Base-by-base conservation (phyloP, 2,888 invertebrate genomes). In the Timema podura region DNA sequence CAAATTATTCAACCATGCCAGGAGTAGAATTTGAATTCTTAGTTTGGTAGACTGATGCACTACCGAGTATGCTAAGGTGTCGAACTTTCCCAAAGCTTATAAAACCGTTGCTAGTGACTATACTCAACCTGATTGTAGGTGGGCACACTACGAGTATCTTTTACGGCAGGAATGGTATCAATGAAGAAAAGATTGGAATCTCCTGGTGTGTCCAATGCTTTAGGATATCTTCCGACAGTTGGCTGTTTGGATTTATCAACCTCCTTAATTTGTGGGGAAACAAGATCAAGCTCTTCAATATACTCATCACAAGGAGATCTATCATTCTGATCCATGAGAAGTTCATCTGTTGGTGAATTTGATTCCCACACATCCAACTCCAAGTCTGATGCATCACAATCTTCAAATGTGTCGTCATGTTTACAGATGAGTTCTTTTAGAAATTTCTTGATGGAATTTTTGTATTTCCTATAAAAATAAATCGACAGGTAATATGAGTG, bases 121-220 rank as follows among this genome's bases (percentile, higher is more conserved):
- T 30, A 30, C 30, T 30, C 30, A 78, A 79, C 83, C 80, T 77
- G 80, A 75, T 79, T 83, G 80, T 81, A 82, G 72, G 77, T 81
- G 49, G 82, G 82, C 69, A 79, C 76, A 70, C 81, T 79, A 15
- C 79, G 74, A 69, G 78, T 77, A 69, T 79, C 77, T 70, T 76
- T 77, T 30, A 78, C 45, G 44, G 80, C 79, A 13, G 85, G 85
- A 48, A 78, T 80, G 7, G 81, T 83, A 73, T 85, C 85, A 66
- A 85, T 75, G 11, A 80, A 79, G 76, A 85, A 85, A 2, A 84
- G 70, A 47, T 74, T 69, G 66, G 66, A 16, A 47, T 71, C 68
- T 7, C 66, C 68, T 64, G 44, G 57, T 30, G 11, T 16, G 16
- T 59, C 65, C 16, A 64, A 59, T n/a, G 74, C 73, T n/a, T 57